phyloP scores from a whole-genome alignment of 2,797 vertebrate species.

The Malurus leucopterus region DNA sequence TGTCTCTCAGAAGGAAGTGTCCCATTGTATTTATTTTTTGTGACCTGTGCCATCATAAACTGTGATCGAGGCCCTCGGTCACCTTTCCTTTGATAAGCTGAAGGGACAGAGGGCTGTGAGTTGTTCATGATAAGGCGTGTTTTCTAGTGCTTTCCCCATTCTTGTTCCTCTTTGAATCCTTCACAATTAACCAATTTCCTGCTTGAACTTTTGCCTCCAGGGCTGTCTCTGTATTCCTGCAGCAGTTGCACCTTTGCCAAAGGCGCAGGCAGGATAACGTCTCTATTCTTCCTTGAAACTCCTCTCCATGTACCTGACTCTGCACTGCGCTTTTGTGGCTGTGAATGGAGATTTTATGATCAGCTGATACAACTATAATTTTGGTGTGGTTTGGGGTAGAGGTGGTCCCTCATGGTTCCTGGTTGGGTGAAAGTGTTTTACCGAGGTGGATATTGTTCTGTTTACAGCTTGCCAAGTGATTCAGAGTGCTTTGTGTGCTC shows the following conservation, averaged over 20 bases:
- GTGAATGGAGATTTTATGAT: not conserved
- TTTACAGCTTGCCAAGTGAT: not conserved
- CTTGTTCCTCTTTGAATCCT: not conserved
- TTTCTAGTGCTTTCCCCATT: not conserved
- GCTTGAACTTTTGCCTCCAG: not conserved
- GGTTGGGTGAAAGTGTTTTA: not conserved
- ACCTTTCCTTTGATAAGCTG: constrained; percentile 15
- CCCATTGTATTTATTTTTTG: not conserved
- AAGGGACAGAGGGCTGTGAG: not conserved
- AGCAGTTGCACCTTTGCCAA: not conserved
- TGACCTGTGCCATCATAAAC: not conserved
- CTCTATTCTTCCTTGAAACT: not conserved
- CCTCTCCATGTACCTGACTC: not conserved
- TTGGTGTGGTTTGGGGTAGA: not conserved
- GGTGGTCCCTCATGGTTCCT: not conserved
- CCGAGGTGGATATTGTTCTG: not conserved
- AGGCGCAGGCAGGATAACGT: not conserved
- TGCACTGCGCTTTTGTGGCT: not conserved
- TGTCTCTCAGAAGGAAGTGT: not conserved
- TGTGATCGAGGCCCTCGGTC: not conserved
- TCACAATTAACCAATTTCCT: constrained; percentile 20
- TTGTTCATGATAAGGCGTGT: not conserved
- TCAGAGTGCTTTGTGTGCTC: not conserved
- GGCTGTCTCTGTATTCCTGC: not conserved
- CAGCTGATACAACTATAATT: not conserved